Conservation (phyloP, 2,888 invertebrate genomes). For the Erynnis tages region DNA sequence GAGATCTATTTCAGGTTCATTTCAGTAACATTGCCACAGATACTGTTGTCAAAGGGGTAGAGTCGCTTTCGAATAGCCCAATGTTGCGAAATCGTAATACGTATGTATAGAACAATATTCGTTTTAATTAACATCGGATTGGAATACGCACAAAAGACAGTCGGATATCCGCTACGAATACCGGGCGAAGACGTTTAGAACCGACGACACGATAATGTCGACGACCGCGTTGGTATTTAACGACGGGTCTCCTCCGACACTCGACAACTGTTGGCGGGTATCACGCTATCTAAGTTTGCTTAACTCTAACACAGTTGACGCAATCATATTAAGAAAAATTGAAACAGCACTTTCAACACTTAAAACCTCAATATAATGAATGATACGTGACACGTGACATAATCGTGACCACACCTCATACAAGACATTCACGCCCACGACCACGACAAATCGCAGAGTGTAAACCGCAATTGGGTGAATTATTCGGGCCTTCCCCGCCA, state of each 20-base stretch:
- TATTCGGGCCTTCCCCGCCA: slow-evolving; percentile 52
- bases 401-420: too few relatives aligned
- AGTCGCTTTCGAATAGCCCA: slow-evolving; percentile 14
- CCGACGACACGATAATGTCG: slow-evolving; percentile 38
- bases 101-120: slow-evolving; percentile 50
- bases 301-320: too few relatives aligned
- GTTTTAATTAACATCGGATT: slow-evolving; percentile 68
- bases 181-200: slow-evolving; percentile 29
- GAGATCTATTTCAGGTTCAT: slow-evolving; percentile 7
- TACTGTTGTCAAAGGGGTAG: slow-evolving; percentile 17
- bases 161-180: slow-evolving; percentile 53
- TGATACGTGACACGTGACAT: too few relatives aligned
- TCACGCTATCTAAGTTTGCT: too few relatives aligned
- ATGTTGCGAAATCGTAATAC: slow-evolving; percentile 22
- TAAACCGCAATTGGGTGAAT: slow-evolving; percentile 50
- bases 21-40: slow-evolving; percentile 16
- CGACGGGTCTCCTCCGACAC: neutral
- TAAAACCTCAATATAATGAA: too few relatives aligned
- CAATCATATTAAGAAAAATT: too few relatives aligned
- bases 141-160: slow-evolving; percentile 64
- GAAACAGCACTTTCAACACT: too few relatives aligned
- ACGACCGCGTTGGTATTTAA: neutral
- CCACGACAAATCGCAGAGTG: slow-evolving; percentile 37
- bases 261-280: too few relatives aligned
- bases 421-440: too few relatives aligned